Percentiles rank a stretch among this genome's conserved stretches.
phyloP scores from a whole-genome alignment of 2,797 vertebrate genomes.

The Pangasius sanitwongsei region DNA sequence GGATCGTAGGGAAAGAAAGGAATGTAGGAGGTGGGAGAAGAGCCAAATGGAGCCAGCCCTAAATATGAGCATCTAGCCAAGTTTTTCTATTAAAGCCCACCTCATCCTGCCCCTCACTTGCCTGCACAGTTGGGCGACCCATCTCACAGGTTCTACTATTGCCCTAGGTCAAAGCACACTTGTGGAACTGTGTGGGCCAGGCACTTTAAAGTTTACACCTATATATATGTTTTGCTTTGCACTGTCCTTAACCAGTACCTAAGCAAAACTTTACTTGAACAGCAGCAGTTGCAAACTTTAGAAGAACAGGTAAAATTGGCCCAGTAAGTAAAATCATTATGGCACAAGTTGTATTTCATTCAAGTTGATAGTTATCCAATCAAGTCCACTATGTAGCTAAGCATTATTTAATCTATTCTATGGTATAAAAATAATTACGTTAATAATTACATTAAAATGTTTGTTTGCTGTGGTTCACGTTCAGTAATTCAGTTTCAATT shows the following conservation, averaged over 20 bases:
- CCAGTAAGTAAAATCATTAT: neutral
- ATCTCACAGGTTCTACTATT: neutral
- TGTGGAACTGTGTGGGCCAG: neutral
- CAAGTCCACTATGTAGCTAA: neutral
- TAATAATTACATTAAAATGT: neutral
- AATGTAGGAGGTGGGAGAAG: constrained; percentile 60
- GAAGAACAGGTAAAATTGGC: neutral
- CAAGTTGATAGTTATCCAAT: neutral
- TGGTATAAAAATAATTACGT: neutral
- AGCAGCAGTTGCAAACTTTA: constrained; percentile 35
- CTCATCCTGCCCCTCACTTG: constrained; percentile 51
- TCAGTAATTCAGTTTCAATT: neutral
- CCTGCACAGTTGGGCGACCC: constrained; percentile 42
- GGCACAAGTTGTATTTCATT: neutral
- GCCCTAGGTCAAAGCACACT: constrained; percentile 22
- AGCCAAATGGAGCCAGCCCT: constrained; percentile 29
- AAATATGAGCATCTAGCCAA: constrained; percentile 62
- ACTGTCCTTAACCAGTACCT: neutral
- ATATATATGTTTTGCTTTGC: constrained; percentile 8
- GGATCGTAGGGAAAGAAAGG: constrained; percentile 62
- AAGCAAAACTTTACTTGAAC: constrained; percentile 6
- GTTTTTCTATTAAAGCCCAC: constrained; percentile 53
- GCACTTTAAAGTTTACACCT: constrained; percentile 38
- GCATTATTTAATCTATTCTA: neutral
- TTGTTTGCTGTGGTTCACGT: neutral